Base-by-base conservation (phyloP, 2,113 vertebrate genomes). In the Seriola dumerili region DNA sequence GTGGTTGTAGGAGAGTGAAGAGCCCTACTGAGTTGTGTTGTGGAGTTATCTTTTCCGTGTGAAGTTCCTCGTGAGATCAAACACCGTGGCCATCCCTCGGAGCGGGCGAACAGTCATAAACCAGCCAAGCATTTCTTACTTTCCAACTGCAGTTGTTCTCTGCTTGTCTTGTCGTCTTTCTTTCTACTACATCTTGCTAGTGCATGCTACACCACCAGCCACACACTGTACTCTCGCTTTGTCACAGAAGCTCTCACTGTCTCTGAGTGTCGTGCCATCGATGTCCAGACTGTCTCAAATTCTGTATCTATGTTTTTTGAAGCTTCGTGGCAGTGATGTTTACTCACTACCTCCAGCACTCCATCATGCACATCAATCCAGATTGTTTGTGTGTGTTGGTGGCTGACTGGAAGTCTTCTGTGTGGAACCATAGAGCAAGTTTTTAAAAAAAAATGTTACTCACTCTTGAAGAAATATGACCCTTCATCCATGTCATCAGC, bases 51-150 rank as follows among this genome's bases (percentile, higher is more conserved):
- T 80, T 61, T 70, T 42, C 78, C 46, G 8, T 55, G 78, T 44
- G 69, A 81, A 72, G 71, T 59, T 88, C 62, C 71, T 64, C 5
- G 5, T 5, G 34, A 84, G 85, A 92, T 93, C 88, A 87, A 91
- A 89, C 42, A 5, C 54, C 46, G 14, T 3, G 69, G 64, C 10
- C 12, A 13, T 83, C 62, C 76, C 79, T 81, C 1, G 10, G 65
- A 86, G 81, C 38, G 4, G 29, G 67, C 9, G 16, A 66, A 54
- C 78, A 29, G 84, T 63, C n/a, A 14, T 59, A 80, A 77, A 65
- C 40, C 67, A 65, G 57, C 69, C 44, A 44, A 44, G 59, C 80
- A 13, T 69, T 66, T 79, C 74, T 55, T 65, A 36, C 29, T 66
- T 46, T 66, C 52, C 25, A 55, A 21, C 44, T 50, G 17, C 68